Base-by-base conservation (phyloP, 2,113 vertebrate genomes). In the Barbus barbus region DNA sequence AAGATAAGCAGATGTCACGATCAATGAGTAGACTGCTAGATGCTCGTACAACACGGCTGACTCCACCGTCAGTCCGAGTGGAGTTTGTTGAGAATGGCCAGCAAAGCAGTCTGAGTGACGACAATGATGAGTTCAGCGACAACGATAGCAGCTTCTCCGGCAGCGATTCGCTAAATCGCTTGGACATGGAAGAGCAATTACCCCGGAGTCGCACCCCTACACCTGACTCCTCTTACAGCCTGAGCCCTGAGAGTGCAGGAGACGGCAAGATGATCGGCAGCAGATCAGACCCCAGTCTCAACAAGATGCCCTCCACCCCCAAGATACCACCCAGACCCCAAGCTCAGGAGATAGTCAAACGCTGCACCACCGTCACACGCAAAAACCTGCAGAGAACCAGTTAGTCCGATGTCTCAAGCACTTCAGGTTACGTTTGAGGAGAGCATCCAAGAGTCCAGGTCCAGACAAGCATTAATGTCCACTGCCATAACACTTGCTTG, bases 311-410 rank as follows among this genome's bases (percentile, higher is more conserved):
- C 0, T 0, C 5, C 0, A 18, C 22, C 0, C 97, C 96, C 31
- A 90, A 63, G n/a, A 89, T 98, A 61, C 97, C 97, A 0, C 73
- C 85, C 0, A 94, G 96, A 2, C 97, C 97, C 0, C 84, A 28
- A 0, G 11, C 72, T 0, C 91, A 89, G 0, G 94, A 96, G 88
- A 97, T 98, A 89, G 93, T 95, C 48, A 91, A 85, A 60, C 92
- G 88, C 14, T 99, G 98, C 86, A 94, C 93, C 88, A 95, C 94
- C 0, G 0, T 96, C 81, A 99, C 98, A 0, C 92, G 93, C 58
- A 94, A 93, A 9, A 96, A 96, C 0, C 83, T 44, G 31, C 71
- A 46, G 3, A 20, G 71, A 76, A 78, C 44, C 84, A 84, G 9
- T 14, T 5, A 71, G n/a, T 44, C 26, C 8, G 33, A 69, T 36